Base-by-base conservation (phyloP, 2,888 invertebrate genomes). In the Autographa pulchrina region DNA sequence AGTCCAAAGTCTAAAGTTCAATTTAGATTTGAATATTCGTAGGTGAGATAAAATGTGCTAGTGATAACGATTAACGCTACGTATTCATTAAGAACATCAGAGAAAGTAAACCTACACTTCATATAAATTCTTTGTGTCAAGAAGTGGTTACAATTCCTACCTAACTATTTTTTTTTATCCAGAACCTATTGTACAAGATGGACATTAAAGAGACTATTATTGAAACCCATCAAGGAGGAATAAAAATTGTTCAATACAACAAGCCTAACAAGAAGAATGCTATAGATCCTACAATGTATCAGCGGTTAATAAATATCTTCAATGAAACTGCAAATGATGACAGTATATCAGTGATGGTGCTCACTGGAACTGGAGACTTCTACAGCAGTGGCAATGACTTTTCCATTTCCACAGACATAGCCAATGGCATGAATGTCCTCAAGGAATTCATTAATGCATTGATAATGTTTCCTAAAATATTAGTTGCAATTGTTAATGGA, bases 401-500 rank as follows among this genome's bases (percentile, higher is more conserved):
- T 61, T 86, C 83, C 11, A 81, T 75, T 9, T 63, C 79, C 8
- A 31, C 74, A 56, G 78, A 84, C 2, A 77, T 74, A 54, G 65
- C 88, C 75, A 31, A 72, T 70, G 92, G n/a, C 85, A 90, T 74
- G 60, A 82, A 65, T 52, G 78, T 89, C 20, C 81, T 96, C 70
- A 97, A 97, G 83, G 93, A 96, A 8, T 98, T 98, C 93, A 96
- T 99, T 2, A 95, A 96, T 72, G 96, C 98, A 0, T 97, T 99
- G 82, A 98, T 99, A 78, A 97, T 97, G 80, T 99, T 98, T 91
- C 98, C 98, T 0, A 99, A 99, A 93, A 93, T 99, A 48, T 90
- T 99, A 59, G 96, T 99, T 77, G 98, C 98, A 16, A 94, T 99
- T 71, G 97, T 99, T 0, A 99, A 99, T 96, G 99, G 99, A 1